Evolutionary conservation across 2,888 invertebrate genomes (phyloP).

Genomic region (Abrostola tripartita): DNA sequence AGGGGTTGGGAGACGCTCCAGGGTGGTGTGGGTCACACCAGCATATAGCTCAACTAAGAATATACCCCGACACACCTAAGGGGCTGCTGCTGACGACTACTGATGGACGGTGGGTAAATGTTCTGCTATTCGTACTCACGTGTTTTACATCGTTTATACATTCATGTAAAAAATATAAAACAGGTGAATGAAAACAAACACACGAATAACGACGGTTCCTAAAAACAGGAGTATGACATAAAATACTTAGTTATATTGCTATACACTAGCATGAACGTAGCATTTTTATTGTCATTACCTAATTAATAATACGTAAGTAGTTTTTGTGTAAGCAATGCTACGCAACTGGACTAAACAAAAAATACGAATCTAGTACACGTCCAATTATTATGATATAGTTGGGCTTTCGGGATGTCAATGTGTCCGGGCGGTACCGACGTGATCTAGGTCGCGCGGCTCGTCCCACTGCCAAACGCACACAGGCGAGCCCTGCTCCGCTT

Average conservation of each 20-base stretch:
- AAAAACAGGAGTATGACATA: not conserved
- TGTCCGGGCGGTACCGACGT: conserved; percentile 40
- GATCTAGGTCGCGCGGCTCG: conserved; percentile 77
- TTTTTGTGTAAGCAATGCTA: not conserved
- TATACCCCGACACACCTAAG: not conserved
- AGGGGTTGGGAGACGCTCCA: not conserved
- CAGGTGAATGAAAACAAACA: not conserved
- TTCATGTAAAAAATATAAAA: not conserved
- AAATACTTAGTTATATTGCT: not conserved
- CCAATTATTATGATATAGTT: conserved; percentile 32
- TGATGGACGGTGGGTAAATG: not conserved
- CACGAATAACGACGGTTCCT: not conserved
- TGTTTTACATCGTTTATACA: not conserved
- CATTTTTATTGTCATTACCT: not conserved
- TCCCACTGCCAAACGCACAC: conserved; percentile 76
- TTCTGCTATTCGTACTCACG: conserved; percentile 1
- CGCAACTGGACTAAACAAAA: not conserved
- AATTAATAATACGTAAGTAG: not conserved
- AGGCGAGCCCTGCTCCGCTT: conserved; percentile 10
- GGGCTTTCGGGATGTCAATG: conserved; percentile 29
- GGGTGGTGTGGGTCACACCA: not conserved
- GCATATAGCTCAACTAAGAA: not conserved
- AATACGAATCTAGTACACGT: conserved; percentile 8
- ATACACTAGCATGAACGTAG: not conserved
- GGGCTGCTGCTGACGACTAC: not conserved